Conservation (phyloP, 2,888 invertebrate species). For the Volucella inanis region DNA sequence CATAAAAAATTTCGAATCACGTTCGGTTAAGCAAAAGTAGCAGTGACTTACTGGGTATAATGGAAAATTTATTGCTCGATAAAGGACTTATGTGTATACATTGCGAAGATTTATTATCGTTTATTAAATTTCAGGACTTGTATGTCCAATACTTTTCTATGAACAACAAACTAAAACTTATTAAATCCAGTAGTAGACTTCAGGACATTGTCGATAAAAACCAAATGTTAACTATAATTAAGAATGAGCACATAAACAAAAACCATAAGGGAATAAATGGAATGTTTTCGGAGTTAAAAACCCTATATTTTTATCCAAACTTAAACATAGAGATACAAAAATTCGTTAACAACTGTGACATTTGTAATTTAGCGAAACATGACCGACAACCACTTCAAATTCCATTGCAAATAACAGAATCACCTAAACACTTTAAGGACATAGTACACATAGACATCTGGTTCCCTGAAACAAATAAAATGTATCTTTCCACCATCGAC, state of each 20-base stretch:
- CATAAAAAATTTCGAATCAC: too few relatives aligned
- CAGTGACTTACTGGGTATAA: not conserved
- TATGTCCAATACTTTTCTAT: too few relatives aligned
- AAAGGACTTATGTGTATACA: too few relatives aligned
- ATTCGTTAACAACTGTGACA: slow-evolving; percentile 5
- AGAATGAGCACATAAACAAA: not conserved
- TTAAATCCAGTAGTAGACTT: too few relatives aligned
- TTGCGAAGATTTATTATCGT: too few relatives aligned
- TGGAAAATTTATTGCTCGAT: too few relatives aligned
- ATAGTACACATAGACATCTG: too few relatives aligned
- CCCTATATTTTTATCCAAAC: slow-evolving; percentile 5
- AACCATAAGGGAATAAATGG: not conserved
- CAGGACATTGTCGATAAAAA: too few relatives aligned
- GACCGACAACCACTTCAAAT: slow-evolving; percentile 8
- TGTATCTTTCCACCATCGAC: too few relatives aligned
- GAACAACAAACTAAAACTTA: too few relatives aligned
- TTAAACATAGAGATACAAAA: slow-evolving; percentile 2
- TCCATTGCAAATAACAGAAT: slow-evolving; percentile 5
- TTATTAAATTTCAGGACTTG: too few relatives aligned
- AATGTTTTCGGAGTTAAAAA: slow-evolving; percentile 7
- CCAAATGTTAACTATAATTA: slow-evolving; percentile 1
- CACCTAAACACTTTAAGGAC: not conserved
- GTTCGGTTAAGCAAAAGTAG: not conserved
- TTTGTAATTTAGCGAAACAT: slow-evolving; percentile 10
- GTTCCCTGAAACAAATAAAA: too few relatives aligned